Base-by-base conservation (phyloP, 2,113 vertebrate species). In the Myrmophylax atrothorax region DNA sequence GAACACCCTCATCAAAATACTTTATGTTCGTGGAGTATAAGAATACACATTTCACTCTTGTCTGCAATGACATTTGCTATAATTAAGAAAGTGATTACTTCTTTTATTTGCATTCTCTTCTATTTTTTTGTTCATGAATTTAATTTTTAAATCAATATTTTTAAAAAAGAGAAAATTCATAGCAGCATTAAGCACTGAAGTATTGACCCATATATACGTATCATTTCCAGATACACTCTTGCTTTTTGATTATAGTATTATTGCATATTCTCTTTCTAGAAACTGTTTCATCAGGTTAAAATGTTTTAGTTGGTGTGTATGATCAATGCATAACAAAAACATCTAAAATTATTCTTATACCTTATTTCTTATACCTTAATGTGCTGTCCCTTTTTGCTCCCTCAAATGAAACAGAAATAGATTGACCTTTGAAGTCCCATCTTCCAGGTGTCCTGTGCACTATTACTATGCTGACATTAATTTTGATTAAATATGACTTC, bases 401-500 rank as follows among this genome's bases (percentile, higher is more conserved):
- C 42, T 68, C 58, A 94, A 68, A 90, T 50, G 42, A 96, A 84
- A 84, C 9, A 84, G 35, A 77, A 96, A 91, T 81, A 4, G 6
- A 52, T 82, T 93, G 80, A 96, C 95, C 44, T 90, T 94, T 84
- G 60, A 74, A 84, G 55, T 19, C 20, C 44, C 13, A 49, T 82
- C 55, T 88, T 84, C 93, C 38, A 63, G 16, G 59, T 66, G 16
- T 76, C 44, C 44, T 74, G 17, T 37, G 18, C 67, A 42, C 17
- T 93, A 75, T 91, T 73, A 86, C 29, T 49, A 62, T 22, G 11
- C 16, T 68, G 26, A 58, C 33, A 73, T 82, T 95, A 81, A 92
- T 95, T 96, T 96, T 96, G 70, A 94, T 92, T 84, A 89, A 94
- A 77, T 90, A 68, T 79, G n/a, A 35, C 59, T 70, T 96, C 87